Conservation (phyloP, 2,888 invertebrate species). For the Thereva nobilitata region DNA sequence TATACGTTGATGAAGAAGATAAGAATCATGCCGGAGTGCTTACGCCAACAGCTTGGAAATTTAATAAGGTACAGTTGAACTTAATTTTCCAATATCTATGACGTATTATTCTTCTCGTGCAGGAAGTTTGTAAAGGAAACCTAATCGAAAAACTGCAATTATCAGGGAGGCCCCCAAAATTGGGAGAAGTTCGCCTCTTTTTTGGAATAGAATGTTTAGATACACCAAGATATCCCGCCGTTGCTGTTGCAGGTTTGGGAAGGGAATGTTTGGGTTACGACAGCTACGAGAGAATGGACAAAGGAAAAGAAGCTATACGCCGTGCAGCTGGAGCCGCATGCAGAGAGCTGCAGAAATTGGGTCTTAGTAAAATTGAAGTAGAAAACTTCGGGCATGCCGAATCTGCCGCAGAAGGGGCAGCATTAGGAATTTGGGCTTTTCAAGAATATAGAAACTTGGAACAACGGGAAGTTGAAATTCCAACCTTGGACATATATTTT, state of each 20-base stretch:
- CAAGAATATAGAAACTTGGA: conserved; percentile 59
- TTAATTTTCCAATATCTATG: neutral
- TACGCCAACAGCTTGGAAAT: conserved; percentile 64
- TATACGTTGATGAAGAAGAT: conserved; percentile 66
- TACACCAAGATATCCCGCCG: conserved; percentile 61
- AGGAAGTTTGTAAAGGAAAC: conserved; percentile 58
- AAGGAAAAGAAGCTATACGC: conserved; percentile 74
- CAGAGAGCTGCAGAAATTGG: conserved; percentile 61
- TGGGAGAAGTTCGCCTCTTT: conserved; percentile 65
- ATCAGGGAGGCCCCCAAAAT: conserved; percentile 60
- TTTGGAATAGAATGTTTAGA: conserved; percentile 65
- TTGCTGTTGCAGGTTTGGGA: conserved; percentile 78
- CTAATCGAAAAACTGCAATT: conserved; percentile 62
- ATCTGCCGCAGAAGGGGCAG: conserved; percentile 78
- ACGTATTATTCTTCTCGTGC: neutral
- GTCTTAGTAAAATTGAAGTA: conserved; percentile 65
- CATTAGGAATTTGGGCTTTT: conserved; percentile 70
- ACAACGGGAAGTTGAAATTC: conserved; percentile 46
- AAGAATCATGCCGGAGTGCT: conserved; percentile 62
- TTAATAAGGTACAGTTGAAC: conserved; percentile 7
- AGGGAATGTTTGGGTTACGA: conserved; percentile 69
- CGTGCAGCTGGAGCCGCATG: conserved; percentile 69
- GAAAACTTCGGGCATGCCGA: conserved; percentile 77
- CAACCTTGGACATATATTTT: conserved; percentile 57
- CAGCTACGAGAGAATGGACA: conserved; percentile 71